Conservation (phyloP, 1,140 invertebrate species). For the Coenobita brevimanus region DNA sequence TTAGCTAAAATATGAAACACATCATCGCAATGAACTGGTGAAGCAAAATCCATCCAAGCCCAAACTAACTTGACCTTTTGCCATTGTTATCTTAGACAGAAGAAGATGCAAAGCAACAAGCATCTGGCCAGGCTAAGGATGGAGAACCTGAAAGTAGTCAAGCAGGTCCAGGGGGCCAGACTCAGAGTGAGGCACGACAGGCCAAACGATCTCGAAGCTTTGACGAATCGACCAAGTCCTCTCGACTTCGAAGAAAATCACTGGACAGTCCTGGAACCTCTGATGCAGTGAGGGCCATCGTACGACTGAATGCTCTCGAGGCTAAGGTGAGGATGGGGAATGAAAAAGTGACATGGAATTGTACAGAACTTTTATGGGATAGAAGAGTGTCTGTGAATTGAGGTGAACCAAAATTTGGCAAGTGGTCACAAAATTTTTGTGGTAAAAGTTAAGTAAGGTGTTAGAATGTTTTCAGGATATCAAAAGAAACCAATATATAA, state of each 20-base stretch:
- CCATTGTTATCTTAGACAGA: no score
- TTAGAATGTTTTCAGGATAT: no score
- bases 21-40: no score
- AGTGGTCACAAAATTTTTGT: no score
- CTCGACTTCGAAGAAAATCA: slow-evolving; percentile 79
- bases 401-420: no score
- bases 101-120: not conserved
- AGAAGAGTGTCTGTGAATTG: not conserved
- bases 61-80: no score
- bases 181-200: slow-evolving; percentile 72
- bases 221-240: slow-evolving; percentile 71
- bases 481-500: no score
- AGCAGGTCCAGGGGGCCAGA: slow-evolving; percentile 69
- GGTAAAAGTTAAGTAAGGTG: no score
- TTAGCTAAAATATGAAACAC: no score
- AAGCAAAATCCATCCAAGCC: no score
- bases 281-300: slow-evolving; percentile 85
- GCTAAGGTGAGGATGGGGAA: slow-evolving; percentile 77
- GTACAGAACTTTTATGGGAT: not conserved
- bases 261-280: slow-evolving; percentile 84
- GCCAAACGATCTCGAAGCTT: slow-evolving; percentile 69
- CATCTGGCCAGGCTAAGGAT: not conserved
- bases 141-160: not conserved
- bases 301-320: slow-evolving; percentile 83
- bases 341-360: not conserved